Percentiles rank a stretch among this genome's conserved stretches.
Conservation (phyloP, 2,888 invertebrate genomes). For the Furcula furcula region DNA sequence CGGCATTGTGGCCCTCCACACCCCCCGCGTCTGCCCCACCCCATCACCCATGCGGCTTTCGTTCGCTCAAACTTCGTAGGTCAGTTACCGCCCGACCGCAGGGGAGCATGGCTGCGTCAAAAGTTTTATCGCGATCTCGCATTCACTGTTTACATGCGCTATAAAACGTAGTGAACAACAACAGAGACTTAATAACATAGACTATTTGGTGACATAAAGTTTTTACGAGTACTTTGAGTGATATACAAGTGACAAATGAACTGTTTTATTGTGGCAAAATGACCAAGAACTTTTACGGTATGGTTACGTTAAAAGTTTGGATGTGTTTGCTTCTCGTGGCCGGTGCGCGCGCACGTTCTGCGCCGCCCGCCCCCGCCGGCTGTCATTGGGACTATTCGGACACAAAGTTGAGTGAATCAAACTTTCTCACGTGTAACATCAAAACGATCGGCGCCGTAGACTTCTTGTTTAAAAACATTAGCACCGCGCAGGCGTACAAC, state of each 20-base stretch:
- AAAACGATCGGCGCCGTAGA: conserved; percentile 87
- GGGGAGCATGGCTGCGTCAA: conserved; percentile 80
- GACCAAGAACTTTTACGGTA: conserved; percentile 71
- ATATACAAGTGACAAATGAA: conserved; percentile 69
- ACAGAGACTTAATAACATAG: conserved; percentile 54
- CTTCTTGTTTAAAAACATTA: conserved; percentile 86
- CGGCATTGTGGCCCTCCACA: conserved; percentile 53
- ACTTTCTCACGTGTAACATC: conserved; percentile 86
- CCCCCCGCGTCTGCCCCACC: conserved; percentile 53
- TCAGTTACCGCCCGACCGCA: conserved; percentile 83
- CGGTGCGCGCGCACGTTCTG: conserved; percentile 79
- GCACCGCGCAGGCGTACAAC: conserved; percentile 86
- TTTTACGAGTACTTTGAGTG: conserved; percentile 51
- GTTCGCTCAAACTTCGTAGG: conserved; percentile 82
- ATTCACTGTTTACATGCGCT: conserved; percentile 76
- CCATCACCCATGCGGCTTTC: conserved; percentile 77
- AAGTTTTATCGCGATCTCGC: conserved; percentile 74
- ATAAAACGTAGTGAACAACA: conserved; percentile 62
- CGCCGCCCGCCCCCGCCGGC: conserved; percentile 85
- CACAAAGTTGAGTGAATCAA: conserved; percentile 80
- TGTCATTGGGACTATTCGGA: conserved; percentile 87
- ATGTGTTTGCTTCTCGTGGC: conserved; percentile 70
- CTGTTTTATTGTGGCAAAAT: conserved; percentile 65
- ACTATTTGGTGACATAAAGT: conserved; percentile 61
- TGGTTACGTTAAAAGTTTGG: conserved; percentile 80